Percentiles rank a stretch among this genome's conserved stretches.
Conservation (phyloP, 2,113 vertebrate species). For the Xiphophorus maculatus region DNA sequence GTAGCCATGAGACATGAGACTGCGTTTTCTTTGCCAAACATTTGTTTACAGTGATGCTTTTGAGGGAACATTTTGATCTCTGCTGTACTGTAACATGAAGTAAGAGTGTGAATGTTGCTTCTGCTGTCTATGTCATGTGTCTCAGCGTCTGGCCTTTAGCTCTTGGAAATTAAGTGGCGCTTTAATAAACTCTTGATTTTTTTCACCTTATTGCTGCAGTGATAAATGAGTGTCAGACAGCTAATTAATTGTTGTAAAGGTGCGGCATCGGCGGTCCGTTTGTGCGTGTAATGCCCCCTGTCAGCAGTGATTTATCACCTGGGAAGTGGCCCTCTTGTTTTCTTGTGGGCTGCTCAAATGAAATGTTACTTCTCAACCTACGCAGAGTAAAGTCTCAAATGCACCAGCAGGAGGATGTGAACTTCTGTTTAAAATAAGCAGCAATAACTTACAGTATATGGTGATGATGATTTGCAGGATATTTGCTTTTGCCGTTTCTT, state of each 20-base stretch:
- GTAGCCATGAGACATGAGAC: slow-evolving; percentile 1
- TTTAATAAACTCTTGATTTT: slow-evolving; percentile 86
- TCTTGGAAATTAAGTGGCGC: slow-evolving; percentile 67
- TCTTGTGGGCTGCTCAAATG: not conserved
- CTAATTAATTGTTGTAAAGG: slow-evolving; percentile 78
- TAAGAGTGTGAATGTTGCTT: slow-evolving; percentile 58
- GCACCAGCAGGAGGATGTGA: not conserved
- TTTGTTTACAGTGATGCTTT: slow-evolving; percentile 54
- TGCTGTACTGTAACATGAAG: slow-evolving; percentile 50
- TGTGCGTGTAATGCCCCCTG: slow-evolving; percentile 74
- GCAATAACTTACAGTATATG: not conserved
- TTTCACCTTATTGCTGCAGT: slow-evolving; percentile 80
- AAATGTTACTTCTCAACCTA: slow-evolving; percentile 23
- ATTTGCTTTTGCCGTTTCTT: too few species aligned
- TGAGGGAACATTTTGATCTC: slow-evolving; percentile 31
- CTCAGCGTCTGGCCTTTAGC: slow-evolving; percentile 54
- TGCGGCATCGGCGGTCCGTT: slow-evolving; percentile 59
- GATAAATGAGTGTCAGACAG: slow-evolving; percentile 80
- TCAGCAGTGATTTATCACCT: slow-evolving; percentile 75
- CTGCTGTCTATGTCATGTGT: slow-evolving; percentile 65
- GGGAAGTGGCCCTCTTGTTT: slow-evolving; percentile 60
- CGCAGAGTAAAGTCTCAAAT: slow-evolving; percentile 13
- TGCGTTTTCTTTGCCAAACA: slow-evolving; percentile 34
- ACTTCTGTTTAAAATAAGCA: not conserved
- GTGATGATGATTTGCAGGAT: too few species aligned